A percentile compares a stretch with the other conserved stretches of the same genome.
Conservation (phyloP, 2,113 vertebrate genomes). For the Apodemus sylvaticus region DNA sequence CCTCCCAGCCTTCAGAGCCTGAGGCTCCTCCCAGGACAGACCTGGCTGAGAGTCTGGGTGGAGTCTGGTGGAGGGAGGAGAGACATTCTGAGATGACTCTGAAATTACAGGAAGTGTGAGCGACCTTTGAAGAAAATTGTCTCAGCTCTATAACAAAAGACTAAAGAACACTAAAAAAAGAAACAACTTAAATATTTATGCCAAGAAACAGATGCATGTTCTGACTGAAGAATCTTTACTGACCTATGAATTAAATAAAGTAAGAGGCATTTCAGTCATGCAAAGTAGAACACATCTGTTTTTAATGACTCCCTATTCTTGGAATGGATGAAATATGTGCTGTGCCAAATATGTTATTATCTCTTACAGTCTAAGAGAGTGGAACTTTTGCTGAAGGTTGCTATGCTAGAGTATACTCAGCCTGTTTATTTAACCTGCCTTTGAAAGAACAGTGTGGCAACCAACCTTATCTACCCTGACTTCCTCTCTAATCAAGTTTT, state of each 20-base stretch:
- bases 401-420: not conserved
- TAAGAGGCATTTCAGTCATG: not conserved
- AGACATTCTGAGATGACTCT: not conserved
- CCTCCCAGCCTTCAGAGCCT: not conserved
- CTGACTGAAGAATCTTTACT: not conserved
- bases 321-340: not conserved
- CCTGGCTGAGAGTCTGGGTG: not conserved
- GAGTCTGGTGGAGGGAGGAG: accelerated
- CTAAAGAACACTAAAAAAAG: not conserved
- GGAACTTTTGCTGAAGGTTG: not conserved
- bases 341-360: not conserved
- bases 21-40: not conserved
- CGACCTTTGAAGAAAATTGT: not conserved
- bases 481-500: not conserved
- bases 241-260: not conserved
- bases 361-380: not conserved
- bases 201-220: no score
- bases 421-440: not conserved
- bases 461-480: not conserved
- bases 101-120: accelerated
- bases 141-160: no score
- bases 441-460: not conserved
- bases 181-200: not conserved
- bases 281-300: not conserved
- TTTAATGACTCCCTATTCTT: not conserved